Percentiles rank a stretch among this genome's conserved stretches.
Conservation (phyloP, 2,797 vertebrate genomes). For the Benthosema pterotum region DNA sequence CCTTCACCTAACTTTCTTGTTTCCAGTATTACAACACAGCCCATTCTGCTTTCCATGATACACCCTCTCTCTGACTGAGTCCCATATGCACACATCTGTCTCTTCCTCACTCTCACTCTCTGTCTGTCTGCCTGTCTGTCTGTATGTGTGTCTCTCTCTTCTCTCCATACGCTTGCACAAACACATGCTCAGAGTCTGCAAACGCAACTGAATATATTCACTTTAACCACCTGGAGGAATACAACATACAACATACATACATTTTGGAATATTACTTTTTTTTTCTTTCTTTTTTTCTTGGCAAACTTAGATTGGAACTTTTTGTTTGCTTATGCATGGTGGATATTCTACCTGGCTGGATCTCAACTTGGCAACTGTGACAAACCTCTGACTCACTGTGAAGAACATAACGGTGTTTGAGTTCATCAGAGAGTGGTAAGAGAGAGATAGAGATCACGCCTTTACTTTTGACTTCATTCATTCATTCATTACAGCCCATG, state of each 20-base stretch:
- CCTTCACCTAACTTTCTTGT: conserved; percentile 66
- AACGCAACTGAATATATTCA: neutral
- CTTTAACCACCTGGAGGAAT: conserved; percentile 40
- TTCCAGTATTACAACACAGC: conserved; percentile 35
- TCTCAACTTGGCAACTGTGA: conserved; percentile 11
- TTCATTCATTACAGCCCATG: no score
- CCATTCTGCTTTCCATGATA: conserved; percentile 60
- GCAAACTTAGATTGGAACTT: conserved; percentile 43
- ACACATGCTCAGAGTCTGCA: conserved; percentile 1
- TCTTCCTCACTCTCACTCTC: conserved; percentile 36
- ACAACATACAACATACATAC: conserved; percentile 29
- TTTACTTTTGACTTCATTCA: no score
- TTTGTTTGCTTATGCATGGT: conserved; percentile 25
- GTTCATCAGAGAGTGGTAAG: no score
- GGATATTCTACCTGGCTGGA: conserved; percentile 2
- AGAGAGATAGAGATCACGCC: no score
- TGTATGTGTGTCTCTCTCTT: conserved; percentile 1
- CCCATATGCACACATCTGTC: conserved; percentile 44
- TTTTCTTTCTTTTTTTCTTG: conserved; percentile 29
- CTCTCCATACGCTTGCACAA: conserved; percentile 25
- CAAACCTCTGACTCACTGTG: neutral
- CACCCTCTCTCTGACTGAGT: conserved; percentile 56
- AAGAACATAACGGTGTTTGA: no score
- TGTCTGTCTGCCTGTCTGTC: conserved; percentile 19
- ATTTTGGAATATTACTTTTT: conserved; percentile 26